These are phyloP conservation scores for Neoascia interrupta DNA, from an alignment of 2,888 invertebrate genomes.

Conservation along the genomic window DNA sequence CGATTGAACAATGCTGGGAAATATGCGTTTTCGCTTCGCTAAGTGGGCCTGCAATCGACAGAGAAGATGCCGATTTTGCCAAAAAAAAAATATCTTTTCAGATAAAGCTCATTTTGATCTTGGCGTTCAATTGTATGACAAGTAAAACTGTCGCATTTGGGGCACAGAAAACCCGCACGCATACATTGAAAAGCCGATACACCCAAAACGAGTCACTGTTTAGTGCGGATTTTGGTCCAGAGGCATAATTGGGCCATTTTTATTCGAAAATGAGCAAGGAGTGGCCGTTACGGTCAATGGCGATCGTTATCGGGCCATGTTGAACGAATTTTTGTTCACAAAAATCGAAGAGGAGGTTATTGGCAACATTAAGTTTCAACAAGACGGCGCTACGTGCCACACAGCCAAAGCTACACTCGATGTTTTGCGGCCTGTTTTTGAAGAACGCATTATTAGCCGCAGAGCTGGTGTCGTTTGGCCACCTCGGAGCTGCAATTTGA, in stretches of 20 bases:
- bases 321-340: not conserved
- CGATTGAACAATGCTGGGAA: too few species aligned
- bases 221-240: not conserved
- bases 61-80: too few species aligned
- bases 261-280: not conserved
- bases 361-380: slow-evolving; percentile 14
- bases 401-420: slow-evolving; percentile 9
- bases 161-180: not conserved
- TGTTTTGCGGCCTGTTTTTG: slow-evolving; percentile 1
- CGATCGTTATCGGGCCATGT: not conserved
- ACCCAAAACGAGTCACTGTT: not conserved
- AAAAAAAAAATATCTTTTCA: too few species aligned
- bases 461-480: not conserved
- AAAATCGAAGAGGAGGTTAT: slow-evolving; percentile 4
- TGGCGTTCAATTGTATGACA: too few species aligned
- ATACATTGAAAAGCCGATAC: not conserved
- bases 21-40: too few species aligned
- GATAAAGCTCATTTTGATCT: too few species aligned
- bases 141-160: not conserved
- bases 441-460: not conserved
- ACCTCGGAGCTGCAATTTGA: not conserved
- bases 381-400: slow-evolving; percentile 40
- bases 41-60: too few species aligned
- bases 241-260: not conserved
- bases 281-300: not conserved